Base-by-base conservation (phyloP, 2,888 invertebrate genomes). In the Thereva nobilitata region DNA sequence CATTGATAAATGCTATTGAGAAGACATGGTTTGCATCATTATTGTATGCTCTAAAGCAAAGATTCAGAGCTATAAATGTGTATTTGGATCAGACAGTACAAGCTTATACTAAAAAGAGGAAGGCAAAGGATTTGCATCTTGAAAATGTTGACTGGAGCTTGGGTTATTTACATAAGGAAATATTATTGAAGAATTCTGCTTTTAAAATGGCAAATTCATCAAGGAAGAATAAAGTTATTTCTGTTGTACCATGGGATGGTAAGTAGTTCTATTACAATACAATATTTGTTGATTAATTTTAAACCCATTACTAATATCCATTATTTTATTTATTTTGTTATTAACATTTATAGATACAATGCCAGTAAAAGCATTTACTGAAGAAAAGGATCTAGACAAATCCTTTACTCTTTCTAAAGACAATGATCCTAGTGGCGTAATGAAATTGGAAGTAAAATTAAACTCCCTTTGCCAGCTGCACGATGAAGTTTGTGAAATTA, bases 401-500 rank as follows among this genome's bases (percentile, higher is more conserved):
- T 37, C 47, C 8, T 10, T 44, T 9, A n/a, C 49, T 10, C 49
- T 44, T 2, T 35, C 61, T 4, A 68, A 67, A 38, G 56, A 66
- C 3, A 68, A 76, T 65, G 78, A 79, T 66, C 67, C 79, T 34
- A 74, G 70, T 50, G 75, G 80, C 70, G 73, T 74, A 2, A 61
- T 71, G 4, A 78, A 79, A 69, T 76, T 80, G 65, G 80, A 81
- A 67, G 76, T 75, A 7, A 80, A 79, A 68, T 70, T 81, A 4
- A 79, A 78, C 59, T 77, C 76, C 68, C 72, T 80, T n/a, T 81
- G 81, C 45, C 79, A 79, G 68, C 68, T 80, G 40, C 81, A 81
- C 56, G 81, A 81, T 72, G 80, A 81, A 72, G 76, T 81, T 45
- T 81, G 81, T 67, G 81, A 81, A 72, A 77, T 81, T 70, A 80